phyloP scores from a whole-genome alignment of 1,140 invertebrate species.

The Eueides isabella region DNA sequence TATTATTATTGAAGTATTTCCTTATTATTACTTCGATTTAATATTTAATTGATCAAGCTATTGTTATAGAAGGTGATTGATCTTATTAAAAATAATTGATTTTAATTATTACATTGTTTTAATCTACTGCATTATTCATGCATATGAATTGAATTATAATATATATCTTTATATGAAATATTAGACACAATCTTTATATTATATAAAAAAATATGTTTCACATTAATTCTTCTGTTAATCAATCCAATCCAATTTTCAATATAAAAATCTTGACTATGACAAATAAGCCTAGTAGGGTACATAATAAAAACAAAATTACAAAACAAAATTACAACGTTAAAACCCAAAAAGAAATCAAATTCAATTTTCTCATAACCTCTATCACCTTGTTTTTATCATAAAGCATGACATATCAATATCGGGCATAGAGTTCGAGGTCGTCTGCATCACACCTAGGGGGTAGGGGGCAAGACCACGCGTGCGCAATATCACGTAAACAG shows the following conservation, averaged over 20 bases:
- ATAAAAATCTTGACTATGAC: no score
- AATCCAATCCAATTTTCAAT: no score
- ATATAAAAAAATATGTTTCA: no score
- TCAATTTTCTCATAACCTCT: conserved; percentile 30
- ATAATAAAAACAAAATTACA: no score
- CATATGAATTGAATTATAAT: no score
- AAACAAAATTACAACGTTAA: background rate
- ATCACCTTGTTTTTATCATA: conserved; percentile 34
- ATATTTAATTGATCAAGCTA: background rate
- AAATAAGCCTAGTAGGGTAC: no score
- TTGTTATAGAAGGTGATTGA: background rate
- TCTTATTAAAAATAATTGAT: background rate
- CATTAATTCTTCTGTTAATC: no score
- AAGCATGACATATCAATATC: conserved; percentile 60
- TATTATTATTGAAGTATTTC: background rate
- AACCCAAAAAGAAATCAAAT: background rate
- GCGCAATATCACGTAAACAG: conserved; percentile 70
- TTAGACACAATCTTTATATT: no score
- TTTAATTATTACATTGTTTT: no score
- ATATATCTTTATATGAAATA: no score
- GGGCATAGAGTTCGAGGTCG: conserved; percentile 65
- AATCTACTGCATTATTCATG: background rate
- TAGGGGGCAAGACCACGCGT: conserved; percentile 48
- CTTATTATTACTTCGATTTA: background rate
- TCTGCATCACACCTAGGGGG: conserved; percentile 49